A percentile compares a stretch with the other conserved stretches of the same genome.
Conservation (phyloP, 2,797 vertebrate species). For the Tapirus indicus region DNA sequence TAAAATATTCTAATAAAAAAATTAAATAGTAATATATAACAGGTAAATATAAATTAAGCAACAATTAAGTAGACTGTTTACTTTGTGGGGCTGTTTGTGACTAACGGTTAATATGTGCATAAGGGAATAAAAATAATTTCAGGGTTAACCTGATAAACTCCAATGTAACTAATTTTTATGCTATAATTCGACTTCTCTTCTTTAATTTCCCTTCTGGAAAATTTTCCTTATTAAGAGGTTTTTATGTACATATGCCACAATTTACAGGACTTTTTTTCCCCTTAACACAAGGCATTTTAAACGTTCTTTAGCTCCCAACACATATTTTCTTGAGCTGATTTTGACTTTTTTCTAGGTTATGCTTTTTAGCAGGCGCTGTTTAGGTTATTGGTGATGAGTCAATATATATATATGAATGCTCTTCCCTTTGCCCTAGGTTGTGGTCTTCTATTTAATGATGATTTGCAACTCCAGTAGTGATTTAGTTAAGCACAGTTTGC, state of each 20-base stretch:
- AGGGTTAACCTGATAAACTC: conserved; percentile 38
- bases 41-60: conserved; percentile 24
- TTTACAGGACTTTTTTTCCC: neutral
- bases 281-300: neutral
- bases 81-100: neutral
- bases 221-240: neutral
- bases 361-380: neutral
- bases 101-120: neutral
- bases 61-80: neutral
- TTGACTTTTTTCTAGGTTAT: neutral
- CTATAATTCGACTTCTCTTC: neutral
- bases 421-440: neutral
- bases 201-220: conserved; percentile 32
- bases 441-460: neutral
- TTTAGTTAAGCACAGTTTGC: neutral
- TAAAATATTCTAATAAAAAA: conserved; percentile 53
- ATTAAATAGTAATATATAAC: neutral
- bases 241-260: neutral
- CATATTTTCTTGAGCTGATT: conserved; percentile 7
- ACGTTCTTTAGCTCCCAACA: neutral
- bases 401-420: neutral
- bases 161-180: neutral
- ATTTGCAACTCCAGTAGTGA: neutral
- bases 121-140: conserved; percentile 59
- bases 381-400: neutral